Evolutionary conservation across 2,888 invertebrate species (phyloP).

Genomic region (Empis livida): DNA sequence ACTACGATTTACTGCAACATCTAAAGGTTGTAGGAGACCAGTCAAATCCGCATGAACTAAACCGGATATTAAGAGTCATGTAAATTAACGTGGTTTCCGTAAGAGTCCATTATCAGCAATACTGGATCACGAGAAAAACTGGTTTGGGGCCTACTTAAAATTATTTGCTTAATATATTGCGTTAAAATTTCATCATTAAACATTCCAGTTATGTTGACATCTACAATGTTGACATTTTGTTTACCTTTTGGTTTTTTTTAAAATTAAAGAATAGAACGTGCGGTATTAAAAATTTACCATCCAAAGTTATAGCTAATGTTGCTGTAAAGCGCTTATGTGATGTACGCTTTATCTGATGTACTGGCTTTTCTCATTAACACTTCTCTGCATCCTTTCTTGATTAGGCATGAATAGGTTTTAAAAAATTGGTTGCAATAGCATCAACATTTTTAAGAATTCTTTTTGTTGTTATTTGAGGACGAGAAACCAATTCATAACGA

Average conservation of each 20-base stretch:
- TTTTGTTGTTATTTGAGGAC: neutral
- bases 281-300: neutral
- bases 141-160: neutral
- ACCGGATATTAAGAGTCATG: neutral
- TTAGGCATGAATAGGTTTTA: too few species aligned
- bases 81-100: neutral
- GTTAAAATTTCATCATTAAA: neutral
- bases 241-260: neutral
- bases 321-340: neutral
- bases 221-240: neutral
- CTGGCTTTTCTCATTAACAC: too few species aligned
- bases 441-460: too few species aligned
- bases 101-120: neutral
- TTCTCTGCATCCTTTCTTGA: too few species aligned
- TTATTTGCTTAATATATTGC: neutral
- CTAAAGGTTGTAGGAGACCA: neutral
- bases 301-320: slow-evolving; percentile 1
- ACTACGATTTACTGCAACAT: too few species aligned
- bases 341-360: too few species aligned
- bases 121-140: neutral
- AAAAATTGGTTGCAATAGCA: too few species aligned
- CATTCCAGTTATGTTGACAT: neutral
- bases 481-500: neutral
- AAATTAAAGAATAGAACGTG: neutral
- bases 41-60: neutral